phyloP scores from a whole-genome alignment of 2,888 invertebrate species.

The Tenthredo notha region DNA sequence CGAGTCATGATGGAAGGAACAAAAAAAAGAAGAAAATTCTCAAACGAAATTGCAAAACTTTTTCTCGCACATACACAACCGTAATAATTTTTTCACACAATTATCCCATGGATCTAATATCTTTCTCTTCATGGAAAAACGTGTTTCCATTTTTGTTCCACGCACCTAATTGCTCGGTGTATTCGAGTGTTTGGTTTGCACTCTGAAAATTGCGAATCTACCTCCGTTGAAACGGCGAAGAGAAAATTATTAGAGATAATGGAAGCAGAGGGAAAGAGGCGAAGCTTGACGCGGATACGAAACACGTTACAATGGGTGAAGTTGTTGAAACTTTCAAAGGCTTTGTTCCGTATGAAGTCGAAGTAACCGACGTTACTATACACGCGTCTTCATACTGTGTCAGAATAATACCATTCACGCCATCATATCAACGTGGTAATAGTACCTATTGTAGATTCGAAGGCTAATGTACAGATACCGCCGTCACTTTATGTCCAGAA shows the following conservation, averaged over 20 bases:
- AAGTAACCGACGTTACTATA: not conserved
- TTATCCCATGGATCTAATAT: too few relatives aligned
- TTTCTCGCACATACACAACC: not conserved
- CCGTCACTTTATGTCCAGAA: not conserved
- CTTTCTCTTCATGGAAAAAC: not conserved
- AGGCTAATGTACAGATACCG: not conserved
- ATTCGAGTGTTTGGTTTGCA: not conserved
- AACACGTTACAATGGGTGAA: conserved; percentile 4
- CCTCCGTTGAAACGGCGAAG: not conserved
- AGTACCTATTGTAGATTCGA: not conserved
- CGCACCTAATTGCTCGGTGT: not conserved
- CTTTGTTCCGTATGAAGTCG: conserved; percentile 11
- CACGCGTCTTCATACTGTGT: not conserved
- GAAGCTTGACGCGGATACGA: conserved; percentile 7
- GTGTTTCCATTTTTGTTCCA: not conserved
- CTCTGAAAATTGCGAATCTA: not conserved
- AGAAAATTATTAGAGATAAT: not conserved
- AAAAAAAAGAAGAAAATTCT: not conserved
- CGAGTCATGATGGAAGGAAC: too few relatives aligned
- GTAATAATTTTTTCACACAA: too few relatives aligned
- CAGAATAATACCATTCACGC: not conserved
- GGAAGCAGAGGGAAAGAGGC: not conserved
- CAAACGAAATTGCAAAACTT: not conserved
- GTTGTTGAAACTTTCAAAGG: conserved; percentile 28
- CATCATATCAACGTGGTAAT: not conserved